Base-by-base conservation (phyloP, 1,140 invertebrate species). In the Nephila pilipes region DNA sequence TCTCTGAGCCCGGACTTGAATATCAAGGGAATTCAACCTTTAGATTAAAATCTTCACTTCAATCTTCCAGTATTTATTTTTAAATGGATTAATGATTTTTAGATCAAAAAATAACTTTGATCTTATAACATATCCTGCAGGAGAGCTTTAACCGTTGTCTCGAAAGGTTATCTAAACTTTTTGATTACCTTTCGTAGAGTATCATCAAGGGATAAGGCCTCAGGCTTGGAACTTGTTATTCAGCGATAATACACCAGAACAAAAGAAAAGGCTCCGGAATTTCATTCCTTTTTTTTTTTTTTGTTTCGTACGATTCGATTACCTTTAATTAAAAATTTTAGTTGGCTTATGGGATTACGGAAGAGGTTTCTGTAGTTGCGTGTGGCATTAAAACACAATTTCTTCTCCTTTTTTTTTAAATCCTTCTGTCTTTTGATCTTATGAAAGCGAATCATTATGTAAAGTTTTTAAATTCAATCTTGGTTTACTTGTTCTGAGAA, bases 261-360 rank as follows among this genome's bases (percentile, higher is more conserved):
- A 55, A 83, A 83, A 83, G 80, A 83, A 83, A 83, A 22, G n/a
- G 5, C 22, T 38, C 29, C 10, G 2, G 22, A 25, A 83, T 16
- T n/a, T 55, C 12, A 12, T 12, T 4, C 14, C 18, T 32, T 75
- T 75, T 29, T 38, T n/a, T 5, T n/a, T 81, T 20, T 54, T 54
- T 83, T 83, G 80, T 83, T 25, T n/a, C 38, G 46, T 54, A 18
- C 25, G 46, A 46, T 83, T 87, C 85, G 57, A 87, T 87, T 87
- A 63, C 29, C 85, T 65, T 87, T 87, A 87, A 87, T 87, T 87
- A 87, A 87, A 83, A 87, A 65, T 87, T 87, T 58, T 65, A 63
- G 85, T 55, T 87, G 85, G 54, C 85, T 87, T 58, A 87, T 63
- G 58, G 85, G 85, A 87, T 87, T 87, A 87, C 20, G 25, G 3